Base-by-base conservation (phyloP, 2,888 invertebrate genomes). In the Amblyjoppa fuscipennis region DNA sequence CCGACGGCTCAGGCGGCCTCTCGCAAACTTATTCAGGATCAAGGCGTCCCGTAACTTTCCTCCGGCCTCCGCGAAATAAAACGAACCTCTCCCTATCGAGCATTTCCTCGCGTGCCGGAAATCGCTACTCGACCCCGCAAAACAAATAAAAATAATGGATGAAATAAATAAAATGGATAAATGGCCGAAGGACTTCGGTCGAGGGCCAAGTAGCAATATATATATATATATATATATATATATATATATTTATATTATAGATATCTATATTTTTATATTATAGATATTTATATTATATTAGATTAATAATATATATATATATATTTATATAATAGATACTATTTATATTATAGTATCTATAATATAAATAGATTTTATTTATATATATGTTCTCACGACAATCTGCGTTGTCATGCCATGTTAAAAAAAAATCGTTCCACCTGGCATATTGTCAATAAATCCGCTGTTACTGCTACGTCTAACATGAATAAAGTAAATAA, bases 11-110 rank as follows among this genome's bases (percentile, higher is more conserved):
- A 41, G 68, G 69, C 45, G 45, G 45, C 41, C 59, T 53, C 51
- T 81, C 59, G 51, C 31, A 53, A 73, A 73, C 25, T 53, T 51
- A 56, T 51, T 73, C 38, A 73, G 41, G 53, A 56, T 73, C 28
- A 53, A 25, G 56, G 31, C 73, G 53, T 51, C 25, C 56, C 59
- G 25, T 45, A 56, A 49, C n/a, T 53, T 61, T 53, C 69, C 41
- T 76, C 61, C 56, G 53, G 68, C 45, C 28, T 16, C 25, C 59
- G 59, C 34, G 64, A 64, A 31, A 34, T 61, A 64, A 64, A 6
- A 64, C 31, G 31, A 64, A 59, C 11, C 59, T 28, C 45, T 51
- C 16, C 34, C 31, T 16, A 64, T 64, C 16, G 31, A 64, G 31
- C 2, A 3, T 64, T n/a, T 7, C 34, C 64, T 31, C 11, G 25